Percentiles rank a stretch among this genome's conserved stretches.
Evolutionary conservation across 2,797 vertebrate genomes (phyloP).

Genomic region (Halcyon smyrnensis): DNA sequence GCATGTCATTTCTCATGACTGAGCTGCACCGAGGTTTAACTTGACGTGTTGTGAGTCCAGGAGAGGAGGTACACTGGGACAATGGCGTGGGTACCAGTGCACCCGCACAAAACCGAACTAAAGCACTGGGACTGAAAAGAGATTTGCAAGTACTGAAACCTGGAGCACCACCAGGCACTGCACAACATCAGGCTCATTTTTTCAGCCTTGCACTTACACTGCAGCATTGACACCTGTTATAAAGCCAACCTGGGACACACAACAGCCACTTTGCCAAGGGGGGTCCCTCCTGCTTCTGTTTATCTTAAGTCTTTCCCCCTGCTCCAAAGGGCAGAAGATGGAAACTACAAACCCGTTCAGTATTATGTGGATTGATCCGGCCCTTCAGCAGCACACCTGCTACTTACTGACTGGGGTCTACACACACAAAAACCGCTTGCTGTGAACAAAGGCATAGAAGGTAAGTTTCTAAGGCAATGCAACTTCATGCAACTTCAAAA

Average conservation of each 20-base stretch:
- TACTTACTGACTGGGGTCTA: rapidly evolving
- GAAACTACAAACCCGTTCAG: rapidly evolving
- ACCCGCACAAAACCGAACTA: background rate
- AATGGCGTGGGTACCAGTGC: rapidly evolving
- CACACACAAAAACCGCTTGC: rapidly evolving
- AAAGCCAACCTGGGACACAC: rapidly evolving
- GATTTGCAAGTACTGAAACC: rapidly evolving
- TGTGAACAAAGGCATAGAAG: rapidly evolving
- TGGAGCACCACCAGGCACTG: rapidly evolving
- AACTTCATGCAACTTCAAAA: background rate
- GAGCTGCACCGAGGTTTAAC: rapidly evolving
- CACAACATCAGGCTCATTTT: rapidly evolving
- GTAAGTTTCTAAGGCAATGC: rapidly evolving
- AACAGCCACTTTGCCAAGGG: too few species aligned
- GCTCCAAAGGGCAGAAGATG: background rate
- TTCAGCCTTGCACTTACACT: rapidly evolving
- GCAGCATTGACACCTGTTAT: rapidly evolving
- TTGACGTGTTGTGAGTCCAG: rapidly evolving
- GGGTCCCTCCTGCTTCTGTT: background rate
- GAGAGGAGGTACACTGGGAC: rapidly evolving
- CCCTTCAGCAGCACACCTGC: background rate
- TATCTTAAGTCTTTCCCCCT: background rate
- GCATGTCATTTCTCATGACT: rapidly evolving
- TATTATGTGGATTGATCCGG: rapidly evolving
- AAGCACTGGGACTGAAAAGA: background rate